These are phyloP conservation scores for Bovichtus diacanthus DNA, from an alignment of 2,797 vertebrate genomes.

Conservation along the genomic window DNA sequence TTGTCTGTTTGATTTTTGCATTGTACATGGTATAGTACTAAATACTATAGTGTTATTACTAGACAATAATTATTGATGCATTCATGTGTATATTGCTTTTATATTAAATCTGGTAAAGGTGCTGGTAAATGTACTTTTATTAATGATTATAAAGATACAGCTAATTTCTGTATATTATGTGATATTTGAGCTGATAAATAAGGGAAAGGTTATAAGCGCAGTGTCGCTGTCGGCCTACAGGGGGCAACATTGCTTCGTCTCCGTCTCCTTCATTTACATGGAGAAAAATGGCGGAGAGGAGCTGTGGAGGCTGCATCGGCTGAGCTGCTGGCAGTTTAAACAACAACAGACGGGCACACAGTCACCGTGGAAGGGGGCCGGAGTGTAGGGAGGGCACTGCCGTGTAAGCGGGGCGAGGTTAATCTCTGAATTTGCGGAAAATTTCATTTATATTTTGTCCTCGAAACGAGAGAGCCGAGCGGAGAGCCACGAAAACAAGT, in stretches of 20 bases:
- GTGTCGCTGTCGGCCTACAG: conserved; percentile 26
- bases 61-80: too few relatives aligned
- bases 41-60: too few relatives aligned
- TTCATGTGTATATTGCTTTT: too few relatives aligned
- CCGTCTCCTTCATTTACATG: conserved; percentile 49
- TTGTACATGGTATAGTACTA: too few relatives aligned
- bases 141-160: too few relatives aligned
- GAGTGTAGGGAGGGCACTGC: conserved; percentile 31
- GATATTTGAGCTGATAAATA: too few relatives aligned
- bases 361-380: conserved; percentile 27
- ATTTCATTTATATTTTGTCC: conserved; percentile 12
- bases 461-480: conserved; percentile 68
- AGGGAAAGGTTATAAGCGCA: background rate
- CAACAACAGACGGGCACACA: conserved; percentile 35
- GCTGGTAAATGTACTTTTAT: too few relatives aligned
- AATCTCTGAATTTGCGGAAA: background rate
- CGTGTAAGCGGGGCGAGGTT: conserved; percentile 10
- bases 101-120: too few relatives aligned
- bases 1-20: too few relatives aligned
- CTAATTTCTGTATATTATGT: too few relatives aligned
- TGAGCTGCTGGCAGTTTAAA: conserved; percentile 66
- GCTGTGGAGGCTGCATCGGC: conserved; percentile 68
- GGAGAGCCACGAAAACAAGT: conserved; percentile 81
- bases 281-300: conserved; percentile 87
- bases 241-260: conserved; percentile 22